phyloP scores from a whole-genome alignment of 2,888 invertebrate genomes.

The Rhaphigaster nebulosa region DNA sequence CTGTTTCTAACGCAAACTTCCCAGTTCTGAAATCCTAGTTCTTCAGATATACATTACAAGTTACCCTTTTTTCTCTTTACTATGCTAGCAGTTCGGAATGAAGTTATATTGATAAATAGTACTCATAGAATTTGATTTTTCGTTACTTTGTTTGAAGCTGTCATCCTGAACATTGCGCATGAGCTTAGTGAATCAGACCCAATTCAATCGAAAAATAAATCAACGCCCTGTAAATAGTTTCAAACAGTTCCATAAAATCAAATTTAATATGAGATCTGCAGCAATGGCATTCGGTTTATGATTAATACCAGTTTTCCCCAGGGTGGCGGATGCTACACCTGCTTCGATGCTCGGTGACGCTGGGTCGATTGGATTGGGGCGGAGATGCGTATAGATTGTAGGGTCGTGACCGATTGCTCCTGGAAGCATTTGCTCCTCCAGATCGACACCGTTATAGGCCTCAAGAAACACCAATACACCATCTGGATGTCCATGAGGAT shows the following conservation, averaged over 20 bases:
- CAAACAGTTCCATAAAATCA: background rate
- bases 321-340: background rate
- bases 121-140: too few species aligned
- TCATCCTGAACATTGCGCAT: background rate
- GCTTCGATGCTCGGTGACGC: background rate
- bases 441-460: background rate
- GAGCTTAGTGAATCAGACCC: background rate
- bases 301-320: background rate
- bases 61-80: too few species aligned
- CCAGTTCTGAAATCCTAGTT: too few species aligned
- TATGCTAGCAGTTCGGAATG: too few species aligned
- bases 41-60: too few species aligned
- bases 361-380: background rate
- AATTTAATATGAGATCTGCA: background rate
- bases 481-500: constrained; percentile 37
- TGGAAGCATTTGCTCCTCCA: background rate
- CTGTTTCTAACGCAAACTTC: too few species aligned
- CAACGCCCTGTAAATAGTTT: background rate
- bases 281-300: background rate
- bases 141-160: too few species aligned
- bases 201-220: background rate
- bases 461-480: constrained; percentile 28
- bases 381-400: constrained; percentile 5
- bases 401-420: background rate
- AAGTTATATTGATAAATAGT: too few species aligned